Percentiles rank a stretch among this genome's conserved stretches.
These are phyloP conservation scores for Onychomys leucogaster DNA, from an alignment of 2,797 vertebrate species.

Conservation along the genomic window DNA sequence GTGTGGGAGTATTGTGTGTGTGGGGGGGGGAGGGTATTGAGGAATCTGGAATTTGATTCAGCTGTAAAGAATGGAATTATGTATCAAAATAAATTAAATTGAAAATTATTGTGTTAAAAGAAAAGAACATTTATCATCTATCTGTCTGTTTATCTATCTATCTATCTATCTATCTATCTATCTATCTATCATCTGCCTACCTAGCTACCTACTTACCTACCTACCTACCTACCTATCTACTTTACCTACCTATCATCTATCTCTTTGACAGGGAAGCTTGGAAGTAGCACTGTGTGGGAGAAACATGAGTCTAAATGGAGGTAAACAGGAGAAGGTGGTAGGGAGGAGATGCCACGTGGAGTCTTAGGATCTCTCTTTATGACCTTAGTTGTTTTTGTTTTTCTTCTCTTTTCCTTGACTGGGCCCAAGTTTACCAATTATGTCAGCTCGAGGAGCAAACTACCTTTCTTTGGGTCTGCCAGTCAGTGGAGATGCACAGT, in stretches of 20 bases:
- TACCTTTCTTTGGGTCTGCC: neutral
- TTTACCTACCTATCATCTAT: neutral
- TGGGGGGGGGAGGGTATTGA: neutral
- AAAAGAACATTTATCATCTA: neutral
- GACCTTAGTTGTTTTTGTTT: neutral
- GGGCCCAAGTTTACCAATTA: neutral
- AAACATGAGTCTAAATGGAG: neutral
- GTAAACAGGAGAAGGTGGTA: neutral
- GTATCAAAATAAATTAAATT: neutral
- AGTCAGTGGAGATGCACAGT: neutral
- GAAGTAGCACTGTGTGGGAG: no score
- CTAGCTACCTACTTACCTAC: neutral
- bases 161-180: neutral
- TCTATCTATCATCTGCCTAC: neutral
- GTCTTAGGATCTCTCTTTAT: neutral
- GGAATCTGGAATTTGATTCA: neutral
- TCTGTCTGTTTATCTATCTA: neutral
- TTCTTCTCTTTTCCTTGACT: neutral
- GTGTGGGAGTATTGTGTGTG: no score
- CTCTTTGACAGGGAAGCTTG: neutral
- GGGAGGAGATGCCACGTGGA: neutral
- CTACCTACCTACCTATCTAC: no score
- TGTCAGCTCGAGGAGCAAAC: neutral
- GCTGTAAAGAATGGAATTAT: neutral
- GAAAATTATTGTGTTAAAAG: neutral